Conservation (phyloP, 2,888 invertebrate species). For the Helleia helle region DNA sequence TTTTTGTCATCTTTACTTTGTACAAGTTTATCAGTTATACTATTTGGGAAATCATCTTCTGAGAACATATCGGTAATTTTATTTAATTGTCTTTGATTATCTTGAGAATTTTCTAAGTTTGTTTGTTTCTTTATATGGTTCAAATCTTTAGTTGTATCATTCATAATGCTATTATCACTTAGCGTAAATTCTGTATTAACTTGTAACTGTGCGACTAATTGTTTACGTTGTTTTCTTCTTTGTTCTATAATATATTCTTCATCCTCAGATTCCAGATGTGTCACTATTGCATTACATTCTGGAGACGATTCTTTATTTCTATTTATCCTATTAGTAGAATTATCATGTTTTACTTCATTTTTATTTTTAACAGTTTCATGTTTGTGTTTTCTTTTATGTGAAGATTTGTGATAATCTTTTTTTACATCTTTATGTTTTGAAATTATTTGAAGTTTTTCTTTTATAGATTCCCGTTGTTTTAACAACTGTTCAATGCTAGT, state of each 20-base stretch:
- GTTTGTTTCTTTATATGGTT: constrained; percentile 16
- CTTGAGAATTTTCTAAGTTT: constrained; percentile 27
- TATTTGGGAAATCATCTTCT: constrained; percentile 88
- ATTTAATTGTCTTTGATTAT: constrained; percentile 4
- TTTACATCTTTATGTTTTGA: constrained; percentile 28
- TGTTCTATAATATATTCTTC: constrained; percentile 94
- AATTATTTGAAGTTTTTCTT: constrained; percentile 44
- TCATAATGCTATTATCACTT: constrained; percentile 14
- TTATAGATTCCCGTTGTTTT: constrained; percentile 45
- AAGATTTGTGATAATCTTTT: constrained; percentile 20
- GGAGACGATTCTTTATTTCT: constrained; percentile 32
- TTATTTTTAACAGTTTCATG: constrained; percentile 23
- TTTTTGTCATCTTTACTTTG: constrained; percentile 73
- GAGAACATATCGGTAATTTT: constrained; percentile 91
- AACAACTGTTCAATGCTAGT: constrained; percentile 49
- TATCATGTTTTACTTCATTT: constrained; percentile 21
- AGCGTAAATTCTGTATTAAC: constrained; percentile 17
- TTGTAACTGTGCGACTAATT: constrained; percentile 77
- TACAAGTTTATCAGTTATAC: constrained; percentile 28
- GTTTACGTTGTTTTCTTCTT: constrained; percentile 89
- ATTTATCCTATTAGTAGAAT: constrained; percentile 3
- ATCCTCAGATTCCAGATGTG: constrained; percentile 81
- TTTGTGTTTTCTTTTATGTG: constrained; percentile 30
- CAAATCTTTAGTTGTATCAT: constrained; percentile 15
- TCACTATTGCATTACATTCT: constrained; percentile 76